These are phyloP conservation scores for Vombatus ursinus DNA, from an alignment of 2,113 vertebrate species.

Conservation along the genomic window DNA sequence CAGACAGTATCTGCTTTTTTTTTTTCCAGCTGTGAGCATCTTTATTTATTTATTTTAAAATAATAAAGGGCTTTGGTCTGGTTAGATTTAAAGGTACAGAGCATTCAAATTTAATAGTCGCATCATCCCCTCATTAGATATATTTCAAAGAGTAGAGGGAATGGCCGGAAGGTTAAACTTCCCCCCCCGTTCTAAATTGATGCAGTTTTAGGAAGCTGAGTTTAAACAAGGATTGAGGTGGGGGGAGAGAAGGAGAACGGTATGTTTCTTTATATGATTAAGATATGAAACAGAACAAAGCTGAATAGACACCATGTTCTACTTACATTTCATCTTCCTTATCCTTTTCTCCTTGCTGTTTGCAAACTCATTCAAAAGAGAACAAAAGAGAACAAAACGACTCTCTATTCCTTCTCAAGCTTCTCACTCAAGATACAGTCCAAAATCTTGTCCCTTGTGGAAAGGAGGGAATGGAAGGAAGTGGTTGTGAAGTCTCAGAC, in stretches of 20 bases:
- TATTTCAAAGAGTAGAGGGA: background rate
- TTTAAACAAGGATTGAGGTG: conserved; percentile 26
- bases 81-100: conserved; percentile 77
- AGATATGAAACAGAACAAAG: background rate
- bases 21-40: conserved; percentile 58
- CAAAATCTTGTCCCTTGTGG: conserved; percentile 11
- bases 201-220: conserved; percentile 8
- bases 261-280: conserved; percentile 32
- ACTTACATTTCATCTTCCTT: conserved; percentile 34
- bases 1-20: conserved; percentile 62
- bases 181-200: conserved; percentile 3
- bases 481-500: conserved; percentile 8
- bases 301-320: conserved; percentile 16
- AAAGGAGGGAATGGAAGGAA: conserved; percentile 5
- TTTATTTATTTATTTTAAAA: conserved; percentile 36
- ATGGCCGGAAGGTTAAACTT: background rate
- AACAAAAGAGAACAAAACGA: conserved; percentile 28
- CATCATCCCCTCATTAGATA: conserved; percentile 37
- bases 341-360: conserved; percentile 28
- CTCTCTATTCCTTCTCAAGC: background rate
- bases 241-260: conserved; percentile 43
- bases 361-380: conserved; percentile 49
- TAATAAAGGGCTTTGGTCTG: conserved; percentile 29
- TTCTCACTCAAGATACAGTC: background rate
- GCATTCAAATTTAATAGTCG: conserved; percentile 7